These are phyloP conservation scores for Parnassius mnemosyne DNA, from an alignment of 2,888 invertebrate species.

Conservation along the genomic window DNA sequence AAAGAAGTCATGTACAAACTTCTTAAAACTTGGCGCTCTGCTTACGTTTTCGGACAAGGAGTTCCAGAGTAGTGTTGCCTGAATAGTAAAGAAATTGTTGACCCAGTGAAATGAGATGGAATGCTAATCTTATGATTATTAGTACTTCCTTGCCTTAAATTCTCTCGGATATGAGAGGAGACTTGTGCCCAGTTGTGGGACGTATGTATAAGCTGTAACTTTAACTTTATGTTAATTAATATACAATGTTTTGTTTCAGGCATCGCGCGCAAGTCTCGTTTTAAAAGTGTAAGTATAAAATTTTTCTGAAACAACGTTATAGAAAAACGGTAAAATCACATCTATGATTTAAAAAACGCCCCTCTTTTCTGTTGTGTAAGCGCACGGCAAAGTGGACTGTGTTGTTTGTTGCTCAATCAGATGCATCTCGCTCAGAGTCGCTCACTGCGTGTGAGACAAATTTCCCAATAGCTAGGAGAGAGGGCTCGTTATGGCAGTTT, in stretches of 20 bases:
- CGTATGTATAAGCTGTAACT: too few species aligned
- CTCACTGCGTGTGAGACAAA: slow-evolving; percentile 62
- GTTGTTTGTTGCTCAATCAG: slow-evolving; percentile 67
- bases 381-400: slow-evolving; percentile 52
- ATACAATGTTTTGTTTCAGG: slow-evolving; percentile 45
- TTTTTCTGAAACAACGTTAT: neutral
- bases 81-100: too few species aligned
- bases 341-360: slow-evolving; percentile 34
- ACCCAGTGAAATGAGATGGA: too few species aligned
- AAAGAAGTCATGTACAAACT: too few species aligned
- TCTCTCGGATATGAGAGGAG: too few species aligned
- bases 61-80: too few species aligned
- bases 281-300: slow-evolving; percentile 61
- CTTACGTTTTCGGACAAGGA: too few species aligned
- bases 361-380: slow-evolving; percentile 57
- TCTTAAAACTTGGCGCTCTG: too few species aligned
- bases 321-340: slow-evolving; percentile 9
- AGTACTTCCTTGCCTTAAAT: too few species aligned
- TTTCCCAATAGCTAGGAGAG: slow-evolving; percentile 61
- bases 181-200: too few species aligned
- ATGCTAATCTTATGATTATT: too few species aligned
- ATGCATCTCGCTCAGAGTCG: slow-evolving; percentile 68
- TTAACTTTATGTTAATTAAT: too few species aligned
- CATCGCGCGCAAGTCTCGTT: slow-evolving; percentile 40
- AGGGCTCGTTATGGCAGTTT: slow-evolving; percentile 57